Conservation (phyloP, 2,113 vertebrate species). For the Chroicocephalus ridibundus region DNA sequence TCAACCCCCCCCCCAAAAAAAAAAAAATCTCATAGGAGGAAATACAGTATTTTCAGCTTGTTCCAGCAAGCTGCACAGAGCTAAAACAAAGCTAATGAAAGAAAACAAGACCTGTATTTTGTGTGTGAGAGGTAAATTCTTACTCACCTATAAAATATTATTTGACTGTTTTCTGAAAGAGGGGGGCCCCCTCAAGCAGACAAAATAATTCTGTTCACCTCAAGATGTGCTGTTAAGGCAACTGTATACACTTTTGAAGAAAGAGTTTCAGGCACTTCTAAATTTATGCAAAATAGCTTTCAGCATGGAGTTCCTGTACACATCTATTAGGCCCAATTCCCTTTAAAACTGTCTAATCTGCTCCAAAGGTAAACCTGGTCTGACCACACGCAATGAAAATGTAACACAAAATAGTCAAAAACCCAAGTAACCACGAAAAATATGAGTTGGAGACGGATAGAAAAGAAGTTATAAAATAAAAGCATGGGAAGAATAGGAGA, state of each 20-base stretch:
- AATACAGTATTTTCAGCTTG: background rate
- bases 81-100: background rate
- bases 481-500: background rate
- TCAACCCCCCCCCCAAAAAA: too few relatives aligned
- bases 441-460: background rate
- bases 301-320: background rate
- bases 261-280: background rate
- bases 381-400: background rate
- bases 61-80: background rate
- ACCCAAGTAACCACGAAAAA: background rate
- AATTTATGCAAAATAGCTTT: background rate
- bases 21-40: background rate
- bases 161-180: background rate
- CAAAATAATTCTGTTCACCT: background rate
- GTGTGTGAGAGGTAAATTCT: background rate
- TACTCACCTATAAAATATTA: background rate
- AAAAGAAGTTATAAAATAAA: background rate
- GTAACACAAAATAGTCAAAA: background rate
- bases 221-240: background rate
- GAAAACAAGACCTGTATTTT: background rate
- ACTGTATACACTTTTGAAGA: background rate
- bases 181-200: background rate
- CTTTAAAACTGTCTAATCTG: background rate
- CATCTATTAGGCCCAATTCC: background rate
- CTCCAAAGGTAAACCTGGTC: background rate